Conservation (phyloP, 2,888 invertebrate species). For the Hecatera dysodea region DNA sequence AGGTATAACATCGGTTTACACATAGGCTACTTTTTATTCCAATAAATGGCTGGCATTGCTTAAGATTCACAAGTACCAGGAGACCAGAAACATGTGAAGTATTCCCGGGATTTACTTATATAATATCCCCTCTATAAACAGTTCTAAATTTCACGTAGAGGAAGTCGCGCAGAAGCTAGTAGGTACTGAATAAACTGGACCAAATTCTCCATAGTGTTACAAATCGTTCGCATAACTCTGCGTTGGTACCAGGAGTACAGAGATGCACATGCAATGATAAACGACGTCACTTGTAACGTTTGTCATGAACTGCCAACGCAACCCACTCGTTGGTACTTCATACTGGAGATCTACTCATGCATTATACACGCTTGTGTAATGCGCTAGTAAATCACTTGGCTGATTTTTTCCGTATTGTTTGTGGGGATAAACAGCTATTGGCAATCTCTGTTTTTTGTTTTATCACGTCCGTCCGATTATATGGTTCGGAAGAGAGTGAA, state of each 20-base stretch:
- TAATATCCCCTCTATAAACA: too few relatives aligned
- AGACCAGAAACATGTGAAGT: too few relatives aligned
- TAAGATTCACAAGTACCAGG: too few relatives aligned
- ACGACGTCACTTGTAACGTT: constrained; percentile 39
- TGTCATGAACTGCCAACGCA: constrained; percentile 48
- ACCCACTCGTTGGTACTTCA: constrained; percentile 36
- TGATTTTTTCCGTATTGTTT: background rate
- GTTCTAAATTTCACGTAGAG: too few relatives aligned
- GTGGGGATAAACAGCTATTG: background rate
- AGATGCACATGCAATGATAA: constrained; percentile 25
- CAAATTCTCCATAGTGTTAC: background rate
- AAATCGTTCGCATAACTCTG: constrained; percentile 9
- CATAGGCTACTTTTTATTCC: too few relatives aligned
- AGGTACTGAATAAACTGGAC: background rate
- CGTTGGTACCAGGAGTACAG: constrained; percentile 4
- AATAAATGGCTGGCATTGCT: too few relatives aligned
- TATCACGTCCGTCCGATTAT: background rate
- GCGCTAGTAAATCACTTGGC: constrained; percentile 1
- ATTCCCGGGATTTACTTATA: too few relatives aligned
- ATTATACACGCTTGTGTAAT: constrained; percentile 47
- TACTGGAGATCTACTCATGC: constrained; percentile 40
- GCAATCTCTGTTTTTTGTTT: constrained; percentile 11
- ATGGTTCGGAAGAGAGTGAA: background rate
- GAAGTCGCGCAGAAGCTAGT: too few relatives aligned
- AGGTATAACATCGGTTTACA: too few relatives aligned